Percentiles rank a stretch among this genome's conserved stretches.
Evolutionary conservation across 2,888 invertebrate species (phyloP).

Genomic region (Pollenia griseotomentosa): DNA sequence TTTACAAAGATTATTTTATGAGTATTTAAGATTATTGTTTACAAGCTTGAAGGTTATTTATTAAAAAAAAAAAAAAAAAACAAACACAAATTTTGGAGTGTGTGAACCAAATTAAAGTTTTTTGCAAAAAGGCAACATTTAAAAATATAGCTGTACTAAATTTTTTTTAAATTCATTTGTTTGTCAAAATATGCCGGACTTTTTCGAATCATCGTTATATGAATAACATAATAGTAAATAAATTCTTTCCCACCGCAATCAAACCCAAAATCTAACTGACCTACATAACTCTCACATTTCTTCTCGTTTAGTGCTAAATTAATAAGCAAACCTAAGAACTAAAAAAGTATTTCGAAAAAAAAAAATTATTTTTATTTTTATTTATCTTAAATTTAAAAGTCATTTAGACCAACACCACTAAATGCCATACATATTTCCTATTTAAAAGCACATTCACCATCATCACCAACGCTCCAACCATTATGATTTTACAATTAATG

Average conservation of each 20-base stretch:
- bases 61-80: not conserved
- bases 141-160: too few relatives aligned
- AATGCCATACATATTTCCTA: not conserved
- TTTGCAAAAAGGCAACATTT: not conserved
- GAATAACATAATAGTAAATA: not conserved
- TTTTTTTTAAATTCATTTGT: too few relatives aligned
- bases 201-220: too few relatives aligned
- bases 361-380: not conserved
- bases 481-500: constrained; percentile 61
- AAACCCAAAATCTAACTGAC: constrained; percentile 15
- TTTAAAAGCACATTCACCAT: not conserved
- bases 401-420: constrained; percentile 23
- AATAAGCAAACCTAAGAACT: constrained; percentile 6
- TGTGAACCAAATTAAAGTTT: constrained; percentile 19
- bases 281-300: not conserved
- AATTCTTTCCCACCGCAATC: constrained; percentile 45
- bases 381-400: constrained; percentile 41
- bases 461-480: constrained; percentile 17
- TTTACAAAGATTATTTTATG: constrained; percentile 36
- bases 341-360: not conserved
- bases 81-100: constrained; percentile 9
- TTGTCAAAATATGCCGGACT: too few relatives aligned
- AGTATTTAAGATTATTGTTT: not conserved
- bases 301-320: constrained; percentile 3
- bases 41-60: constrained; percentile 5